Base-by-base conservation (phyloP, 2,888 invertebrate genomes). In the Pasiphila rectangulata region DNA sequence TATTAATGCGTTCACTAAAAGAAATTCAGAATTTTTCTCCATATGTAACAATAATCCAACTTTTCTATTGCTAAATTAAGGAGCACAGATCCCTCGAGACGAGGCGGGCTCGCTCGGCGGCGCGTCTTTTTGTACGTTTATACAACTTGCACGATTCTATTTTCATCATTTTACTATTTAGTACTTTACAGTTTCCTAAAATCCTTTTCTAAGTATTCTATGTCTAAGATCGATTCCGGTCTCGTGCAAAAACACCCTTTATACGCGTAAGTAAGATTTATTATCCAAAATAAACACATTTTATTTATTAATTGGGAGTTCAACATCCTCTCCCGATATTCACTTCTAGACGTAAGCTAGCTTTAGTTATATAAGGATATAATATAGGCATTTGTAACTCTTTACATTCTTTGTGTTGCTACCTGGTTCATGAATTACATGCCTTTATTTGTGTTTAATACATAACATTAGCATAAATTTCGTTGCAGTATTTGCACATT, bases 371-470 rank as follows among this genome's bases (percentile, higher is more conserved):
- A 54, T 82, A 83, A 81, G 79, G 70, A 69, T 75, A 70, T 65
- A n/a, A n/a, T 64, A 65, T 75, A 82, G 72, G 83, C 83, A 83
- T 85, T 84, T 82, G 73, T 81, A 79, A 76, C 74, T 83, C 72
- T 64, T 51, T 60, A 62, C 64, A 62, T 71, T 71, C 62, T 62
- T n/a, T n/a, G 72, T 74, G 80, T 83, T 81, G 82, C 79, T 75
- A 74, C 67, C 67, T 64, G 19, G 66, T 70, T 62, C 64, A 64
- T n/a, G n/a, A n/a, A n/a, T n/a, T n/a, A n/a, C n/a, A 72, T 69
- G 70, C 67, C 64, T 67, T 64, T 62, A 57, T 72, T 71, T 56
- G 32, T 41, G 34, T 34, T 52, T 72, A 65, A 69, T 72, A 30
- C 30, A 16, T 30, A 69, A 75, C 72, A 68, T 65, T 67, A 68